These are phyloP conservation scores for Chionis minor DNA, from an alignment of 2,113 vertebrate species.

Conservation along the genomic window DNA sequence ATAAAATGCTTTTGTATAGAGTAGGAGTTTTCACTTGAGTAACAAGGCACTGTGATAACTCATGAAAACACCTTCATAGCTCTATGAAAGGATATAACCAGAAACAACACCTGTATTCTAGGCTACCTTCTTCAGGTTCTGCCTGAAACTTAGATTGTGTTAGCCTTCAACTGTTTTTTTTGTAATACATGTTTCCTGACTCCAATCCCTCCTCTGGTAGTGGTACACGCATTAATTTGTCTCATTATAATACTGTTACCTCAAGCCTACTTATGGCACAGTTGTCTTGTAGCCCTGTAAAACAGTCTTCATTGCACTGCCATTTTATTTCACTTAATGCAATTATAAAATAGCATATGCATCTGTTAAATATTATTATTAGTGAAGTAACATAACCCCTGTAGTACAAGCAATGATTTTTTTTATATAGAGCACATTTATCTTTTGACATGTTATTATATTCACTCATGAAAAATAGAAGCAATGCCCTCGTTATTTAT, in stretches of 20 bases:
- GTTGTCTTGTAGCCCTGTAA: background rate
- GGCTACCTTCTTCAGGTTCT: background rate
- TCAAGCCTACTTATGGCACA: background rate
- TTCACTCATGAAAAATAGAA: constrained; percentile 9
- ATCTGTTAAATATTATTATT: background rate
- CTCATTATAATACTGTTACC: background rate
- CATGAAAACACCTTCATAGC: background rate
- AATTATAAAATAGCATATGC: background rate
- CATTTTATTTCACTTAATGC: background rate
- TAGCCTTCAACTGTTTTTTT: background rate
- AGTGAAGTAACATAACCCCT: background rate
- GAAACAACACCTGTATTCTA: background rate
- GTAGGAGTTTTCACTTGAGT: background rate
- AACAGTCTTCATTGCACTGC: background rate
- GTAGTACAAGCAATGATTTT: background rate
- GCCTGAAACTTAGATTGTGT: background rate
- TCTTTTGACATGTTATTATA: constrained; percentile 18
- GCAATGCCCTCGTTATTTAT: constrained; percentile 1
- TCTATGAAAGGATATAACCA: background rate
- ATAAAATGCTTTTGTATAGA: background rate
- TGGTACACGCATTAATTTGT: background rate
- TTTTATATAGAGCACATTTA: background rate
- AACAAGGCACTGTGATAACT: background rate
- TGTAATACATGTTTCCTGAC: background rate
- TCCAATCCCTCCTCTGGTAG: background rate